A percentile compares a stretch with the other conserved stretches of the same genome.
Conservation (phyloP, 2,113 vertebrate genomes). For the Nesogale talazaci region DNA sequence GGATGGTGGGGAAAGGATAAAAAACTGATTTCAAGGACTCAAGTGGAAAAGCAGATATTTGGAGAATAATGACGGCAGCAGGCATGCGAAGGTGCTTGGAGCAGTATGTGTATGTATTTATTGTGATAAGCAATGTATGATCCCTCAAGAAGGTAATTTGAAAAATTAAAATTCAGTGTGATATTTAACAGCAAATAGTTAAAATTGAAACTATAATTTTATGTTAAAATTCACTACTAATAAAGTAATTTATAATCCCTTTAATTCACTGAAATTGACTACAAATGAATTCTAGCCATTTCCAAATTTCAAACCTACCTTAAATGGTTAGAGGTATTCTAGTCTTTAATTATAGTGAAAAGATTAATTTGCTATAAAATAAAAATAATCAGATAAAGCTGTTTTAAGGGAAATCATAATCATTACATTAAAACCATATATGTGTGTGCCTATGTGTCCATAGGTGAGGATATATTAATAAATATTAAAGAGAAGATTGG, state of each 20-base stretch:
- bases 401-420: constrained; percentile 21
- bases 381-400: not conserved
- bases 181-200: no score
- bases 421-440: not conserved
- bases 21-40: no score
- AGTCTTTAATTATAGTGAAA: not conserved
- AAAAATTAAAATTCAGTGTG: no score
- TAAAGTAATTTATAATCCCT: not conserved
- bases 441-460: no score
- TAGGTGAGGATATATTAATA: not conserved
- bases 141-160: no score
- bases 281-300: not conserved
- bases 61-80: no score
- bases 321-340: not conserved
- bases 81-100: no score
- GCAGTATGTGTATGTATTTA: no score
- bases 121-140: no score
- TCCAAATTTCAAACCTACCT: not conserved
- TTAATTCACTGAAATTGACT: not conserved
- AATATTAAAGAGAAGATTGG: not conserved
- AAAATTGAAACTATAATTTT: constrained; percentile 3
- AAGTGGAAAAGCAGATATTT: no score
- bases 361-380: not conserved
- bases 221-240: not conserved
- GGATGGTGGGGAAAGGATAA: no score